Conservation (phyloP, 2,797 vertebrate genomes). For the Sebastes oblongus region DNA sequence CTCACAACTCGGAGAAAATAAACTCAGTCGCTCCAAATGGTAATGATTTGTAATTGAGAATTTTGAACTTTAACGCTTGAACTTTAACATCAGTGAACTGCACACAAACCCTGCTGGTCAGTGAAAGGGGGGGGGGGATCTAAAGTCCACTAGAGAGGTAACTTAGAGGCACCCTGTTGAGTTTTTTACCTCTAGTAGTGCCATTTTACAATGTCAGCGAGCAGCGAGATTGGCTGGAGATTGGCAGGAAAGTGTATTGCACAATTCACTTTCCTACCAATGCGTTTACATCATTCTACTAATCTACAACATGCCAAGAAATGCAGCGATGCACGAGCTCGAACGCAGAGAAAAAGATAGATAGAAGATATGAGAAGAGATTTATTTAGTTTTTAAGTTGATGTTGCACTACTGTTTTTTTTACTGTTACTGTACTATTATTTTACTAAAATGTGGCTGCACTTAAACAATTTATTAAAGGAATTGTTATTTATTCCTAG, state of each 20-base stretch:
- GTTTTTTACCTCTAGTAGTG: not conserved
- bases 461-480: too few species aligned
- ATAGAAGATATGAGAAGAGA: too few species aligned
- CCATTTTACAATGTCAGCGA: too few species aligned
- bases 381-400: too few species aligned
- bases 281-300: not conserved
- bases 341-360: not conserved
- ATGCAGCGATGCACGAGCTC: not conserved
- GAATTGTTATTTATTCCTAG: too few species aligned
- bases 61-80: not conserved
- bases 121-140: not conserved
- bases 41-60: not conserved
- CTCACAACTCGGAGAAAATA: not conserved
- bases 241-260: too few species aligned
- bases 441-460: too few species aligned
- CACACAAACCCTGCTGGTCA: not conserved
- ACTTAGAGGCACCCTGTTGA: not conserved
- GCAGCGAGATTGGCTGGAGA: too few species aligned
- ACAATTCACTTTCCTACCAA: not conserved
- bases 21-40: not conserved
- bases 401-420: too few species aligned
- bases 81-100: not conserved
- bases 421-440: too few species aligned
- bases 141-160: not conserved
- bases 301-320: not conserved